Base-by-base conservation (phyloP, 2,113 vertebrate species). In the Parus major region DNA sequence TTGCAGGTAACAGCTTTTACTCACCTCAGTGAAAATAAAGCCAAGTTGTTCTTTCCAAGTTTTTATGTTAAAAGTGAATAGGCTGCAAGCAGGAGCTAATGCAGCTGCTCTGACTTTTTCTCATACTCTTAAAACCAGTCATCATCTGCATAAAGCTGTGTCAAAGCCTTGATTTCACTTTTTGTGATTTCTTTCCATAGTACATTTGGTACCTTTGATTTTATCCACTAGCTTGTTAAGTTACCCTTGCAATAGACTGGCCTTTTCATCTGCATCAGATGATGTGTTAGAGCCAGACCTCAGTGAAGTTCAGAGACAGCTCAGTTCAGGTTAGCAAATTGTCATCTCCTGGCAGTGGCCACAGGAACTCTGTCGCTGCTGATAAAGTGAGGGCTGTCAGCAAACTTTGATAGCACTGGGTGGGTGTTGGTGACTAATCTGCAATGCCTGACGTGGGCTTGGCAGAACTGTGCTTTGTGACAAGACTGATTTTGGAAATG, bases 291-390 rank as follows among this genome's bases (percentile, higher is more conserved):
- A 66, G 47, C 77, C 50, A 85, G 56, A 73, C 28, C 22, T 61
- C 56, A 19, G 31, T 6, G 31, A 77, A 17, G n/a, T 93, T 90
- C 76, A 88, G 80, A 90, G 93, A 94, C 28, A 90, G 41, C 72
- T 93, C 53, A 28, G 47, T 61, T 81, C 60, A 76, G 65, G 84
- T 93, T 78, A 75, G 69, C 75, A 72, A 96, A 92, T 49, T 88
- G 83, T 90, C 95, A 84, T 91, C 80, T 92, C 60, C 72, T 96
- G 95, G 88, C 90, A 92, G 42, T 84, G 86, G 53, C 66, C 68
- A 88, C 93, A 96, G 95, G 95, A 96, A 93, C 82, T 92, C 93
- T 96, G 95, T 93, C 77, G 72, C 53, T 75, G 83, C 82, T 95
- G 96, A 97, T 97, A 97, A 96, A 80, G 61, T 18, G 73, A 84